Evolutionary conservation across 2,113 vertebrate species (phyloP), one percentile per base, ranked within the genome.

Genomic region (Smithornis capensis): DNA sequence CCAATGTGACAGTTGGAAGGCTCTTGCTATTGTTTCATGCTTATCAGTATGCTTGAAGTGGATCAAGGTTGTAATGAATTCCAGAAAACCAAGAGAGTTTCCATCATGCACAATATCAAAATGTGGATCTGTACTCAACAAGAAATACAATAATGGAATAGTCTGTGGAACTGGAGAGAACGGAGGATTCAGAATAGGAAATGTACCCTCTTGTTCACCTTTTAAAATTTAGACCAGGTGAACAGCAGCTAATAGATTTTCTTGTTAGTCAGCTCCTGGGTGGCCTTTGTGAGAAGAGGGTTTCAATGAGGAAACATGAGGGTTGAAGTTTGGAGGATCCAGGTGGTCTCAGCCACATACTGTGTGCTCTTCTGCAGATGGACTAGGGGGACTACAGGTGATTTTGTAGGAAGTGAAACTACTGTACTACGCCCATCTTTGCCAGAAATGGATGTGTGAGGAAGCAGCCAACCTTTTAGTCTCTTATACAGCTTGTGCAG

Each of bases 61-160:
- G 76, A 88, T 95, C 87, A 89, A 78, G 78, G 59, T 71, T 91
- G 37, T 97, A 97, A 98, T 97, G 88, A 95, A 77, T 97, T 97
- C 97, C 97, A 98, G 97, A 97, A 87, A 97, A 73, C 55, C 64
- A 79, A 93, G 95, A 95, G 81, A 88, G 69, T 89, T 96, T 92
- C 64, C 52, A 67, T 37, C 40, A 28, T 53, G 35, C 2, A 7
- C 75, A 59, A 13, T 91, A 87, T 96, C 82, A 91, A 70, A 92
- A 90, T 31, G 74, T 37, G 71, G 53, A 50, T 93, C 91, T 92
- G 6, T 91, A 83, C 60, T 94, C 88, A 92, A 85, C 68, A 75
- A 92, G 77, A 95, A 96, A 88, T 37, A n/a, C 28, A 93, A 89
- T 92, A 94, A 89, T 28, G 50, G 71, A 67, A 28, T 62, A 79